Conservation (phyloP, 2,888 invertebrate species). For the Philereme transversata region DNA sequence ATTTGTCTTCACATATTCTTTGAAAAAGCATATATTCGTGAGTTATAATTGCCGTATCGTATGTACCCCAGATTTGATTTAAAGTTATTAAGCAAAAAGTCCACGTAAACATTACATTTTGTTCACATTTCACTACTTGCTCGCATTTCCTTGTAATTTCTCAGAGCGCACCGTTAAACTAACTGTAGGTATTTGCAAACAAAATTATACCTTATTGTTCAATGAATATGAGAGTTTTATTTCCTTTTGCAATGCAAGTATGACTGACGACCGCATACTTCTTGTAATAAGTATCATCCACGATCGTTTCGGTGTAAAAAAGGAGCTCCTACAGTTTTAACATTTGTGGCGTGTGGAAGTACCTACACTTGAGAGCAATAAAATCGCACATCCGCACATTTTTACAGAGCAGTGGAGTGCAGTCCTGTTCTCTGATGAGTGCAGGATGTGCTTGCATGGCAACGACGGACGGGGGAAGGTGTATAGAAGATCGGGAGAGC, state of each 20-base stretch:
- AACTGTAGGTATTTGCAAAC: conserved; percentile 11
- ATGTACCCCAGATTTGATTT: conserved; percentile 6
- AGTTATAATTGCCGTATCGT: neutral
- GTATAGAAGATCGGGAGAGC: too few relatives aligned
- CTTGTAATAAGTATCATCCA: conserved; percentile 41
- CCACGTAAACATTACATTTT: neutral
- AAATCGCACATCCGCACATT: too few relatives aligned
- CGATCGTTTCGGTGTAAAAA: conserved; percentile 13
- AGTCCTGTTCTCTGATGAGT: too few relatives aligned
- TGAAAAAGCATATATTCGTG: neutral
- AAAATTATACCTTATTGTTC: conserved; percentile 18
- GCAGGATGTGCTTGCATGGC: too few relatives aligned
- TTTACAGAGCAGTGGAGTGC: too few relatives aligned
- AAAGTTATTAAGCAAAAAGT: conserved; percentile 3
- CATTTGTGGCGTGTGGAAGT: too few relatives aligned
- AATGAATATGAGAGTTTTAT: conserved; percentile 11
- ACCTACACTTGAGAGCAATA: too few relatives aligned
- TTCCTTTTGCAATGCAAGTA: conserved; percentile 23
- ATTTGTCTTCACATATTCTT: too few relatives aligned
- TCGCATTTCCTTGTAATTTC: conserved; percentile 54
- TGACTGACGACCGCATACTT: conserved; percentile 38
- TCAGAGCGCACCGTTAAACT: conserved; percentile 46
- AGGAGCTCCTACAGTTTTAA: too few relatives aligned
- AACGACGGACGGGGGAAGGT: too few relatives aligned
- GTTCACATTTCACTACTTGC: conserved; percentile 42